Evolutionary conservation across 2,797 vertebrate species (phyloP).

Genomic region (Catharus ustulatus): DNA sequence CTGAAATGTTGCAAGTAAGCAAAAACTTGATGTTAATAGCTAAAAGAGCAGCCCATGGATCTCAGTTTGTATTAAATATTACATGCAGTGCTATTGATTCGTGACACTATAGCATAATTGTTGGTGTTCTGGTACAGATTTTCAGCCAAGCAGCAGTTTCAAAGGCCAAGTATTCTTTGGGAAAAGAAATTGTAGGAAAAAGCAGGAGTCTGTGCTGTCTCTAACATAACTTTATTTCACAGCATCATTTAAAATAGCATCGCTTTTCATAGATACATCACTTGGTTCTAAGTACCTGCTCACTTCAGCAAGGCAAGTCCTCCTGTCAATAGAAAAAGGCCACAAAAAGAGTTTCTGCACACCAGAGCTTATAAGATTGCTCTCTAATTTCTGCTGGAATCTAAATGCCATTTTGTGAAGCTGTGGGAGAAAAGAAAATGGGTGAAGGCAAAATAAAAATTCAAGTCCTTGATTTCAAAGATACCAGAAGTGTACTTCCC

Average conservation of each 20-base stretch:
- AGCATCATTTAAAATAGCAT: background rate
- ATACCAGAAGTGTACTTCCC: background rate
- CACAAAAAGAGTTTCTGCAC: background rate
- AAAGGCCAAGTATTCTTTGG: background rate
- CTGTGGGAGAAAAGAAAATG: background rate
- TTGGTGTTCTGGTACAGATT: background rate
- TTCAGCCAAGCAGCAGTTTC: background rate
- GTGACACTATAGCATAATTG: background rate
- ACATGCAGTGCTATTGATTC: background rate
- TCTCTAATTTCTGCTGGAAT: background rate
- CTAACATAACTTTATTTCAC: background rate
- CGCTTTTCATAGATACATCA: accelerated
- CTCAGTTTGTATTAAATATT: background rate
- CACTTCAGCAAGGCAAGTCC: background rate
- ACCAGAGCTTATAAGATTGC: background rate
- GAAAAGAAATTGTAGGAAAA: background rate
- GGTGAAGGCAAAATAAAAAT: background rate
- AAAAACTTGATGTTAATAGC: background rate
- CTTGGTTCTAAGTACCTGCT: background rate
- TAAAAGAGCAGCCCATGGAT: background rate
- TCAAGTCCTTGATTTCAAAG: background rate
- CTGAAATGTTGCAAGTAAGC: background rate
- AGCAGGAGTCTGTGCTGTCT: background rate
- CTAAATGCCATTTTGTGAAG: background rate
- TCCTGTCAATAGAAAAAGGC: background rate